These are phyloP conservation scores for Beris morrisii DNA, from an alignment of 2,888 invertebrate genomes.

Conservation along the genomic window DNA sequence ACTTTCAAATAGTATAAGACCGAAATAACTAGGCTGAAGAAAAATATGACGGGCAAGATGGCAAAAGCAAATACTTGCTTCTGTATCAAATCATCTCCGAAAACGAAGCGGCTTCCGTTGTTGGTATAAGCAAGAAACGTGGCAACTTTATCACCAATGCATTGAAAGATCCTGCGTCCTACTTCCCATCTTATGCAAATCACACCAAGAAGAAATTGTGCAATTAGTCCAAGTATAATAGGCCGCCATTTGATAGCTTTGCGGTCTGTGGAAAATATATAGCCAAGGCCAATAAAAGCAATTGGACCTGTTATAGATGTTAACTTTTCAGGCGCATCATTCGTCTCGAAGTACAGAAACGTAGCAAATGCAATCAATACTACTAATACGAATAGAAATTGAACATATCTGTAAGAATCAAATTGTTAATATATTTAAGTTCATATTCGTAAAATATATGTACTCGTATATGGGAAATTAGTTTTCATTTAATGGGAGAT, in stretches of 20 bases:
- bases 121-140: conserved; percentile 78
- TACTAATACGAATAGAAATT: conserved; percentile 54
- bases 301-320: conserved; percentile 69
- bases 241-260: conserved; percentile 74
- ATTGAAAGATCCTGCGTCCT: conserved; percentile 68
- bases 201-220: conserved; percentile 85
- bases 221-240: conserved; percentile 74
- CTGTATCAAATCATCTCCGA: conserved; percentile 68
- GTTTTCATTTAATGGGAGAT: conserved; percentile 39
- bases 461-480: not conserved
- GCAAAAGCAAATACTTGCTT: conserved; percentile 79
- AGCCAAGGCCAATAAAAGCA: conserved; percentile 66
- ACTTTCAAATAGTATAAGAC: conserved; percentile 86
- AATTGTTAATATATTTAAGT: not conserved
- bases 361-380: conserved; percentile 59
- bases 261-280: conserved; percentile 65
- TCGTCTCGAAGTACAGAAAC: conserved; percentile 69
- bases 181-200: conserved; percentile 82
- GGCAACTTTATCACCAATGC: conserved; percentile 66
- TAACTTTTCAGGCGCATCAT: conserved; percentile 62
- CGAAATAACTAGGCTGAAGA: conserved; percentile 89
- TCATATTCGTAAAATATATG: not conserved
- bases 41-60: conserved; percentile 89
- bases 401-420: conserved; percentile 57
- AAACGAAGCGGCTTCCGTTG: conserved; percentile 82